These are phyloP conservation scores for Drosophila virilis DNA, from an alignment of 1,140 invertebrate species.

Conservation along the genomic window DNA sequence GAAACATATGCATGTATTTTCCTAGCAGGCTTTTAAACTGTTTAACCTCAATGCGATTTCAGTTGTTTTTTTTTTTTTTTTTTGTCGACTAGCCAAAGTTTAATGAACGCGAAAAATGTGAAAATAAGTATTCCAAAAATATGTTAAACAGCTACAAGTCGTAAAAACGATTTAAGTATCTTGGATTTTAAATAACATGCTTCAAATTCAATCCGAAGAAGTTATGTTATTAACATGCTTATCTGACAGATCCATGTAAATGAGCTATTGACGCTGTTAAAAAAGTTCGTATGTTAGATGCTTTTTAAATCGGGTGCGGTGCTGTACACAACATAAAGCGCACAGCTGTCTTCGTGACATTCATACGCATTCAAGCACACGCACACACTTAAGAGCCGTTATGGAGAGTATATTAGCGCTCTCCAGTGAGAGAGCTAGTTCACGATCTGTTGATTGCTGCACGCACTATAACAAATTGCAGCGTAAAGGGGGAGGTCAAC, in stretches of 20 bases:
- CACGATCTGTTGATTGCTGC: constrained; percentile 12
- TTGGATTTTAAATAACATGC: constrained; percentile 1
- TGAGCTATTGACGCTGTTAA: constrained; percentile 4
- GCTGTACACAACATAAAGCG: constrained; percentile 29
- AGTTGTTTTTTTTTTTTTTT: constrained; percentile 1
- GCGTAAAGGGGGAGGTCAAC: not conserved
- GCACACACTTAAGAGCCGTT: constrained; percentile 9
- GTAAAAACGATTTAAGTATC: not conserved
- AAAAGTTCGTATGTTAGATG: not conserved
- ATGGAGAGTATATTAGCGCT: not conserved
- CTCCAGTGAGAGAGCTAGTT: constrained; percentile 7
- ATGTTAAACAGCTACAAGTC: constrained; percentile 18
- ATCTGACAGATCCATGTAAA: constrained; percentile 3
- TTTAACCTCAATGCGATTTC: constrained; percentile 18
- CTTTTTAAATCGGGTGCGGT: constrained; percentile 11
- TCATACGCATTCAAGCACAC: not conserved
- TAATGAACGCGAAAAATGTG: constrained; percentile 19
- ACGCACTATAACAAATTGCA: constrained; percentile 27
- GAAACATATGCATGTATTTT: not conserved
- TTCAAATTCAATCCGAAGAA: not conserved
- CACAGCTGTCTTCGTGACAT: constrained; percentile 13
- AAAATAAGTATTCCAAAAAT: not conserved
- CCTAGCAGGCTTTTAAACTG: constrained; percentile 14
- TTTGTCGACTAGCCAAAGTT: constrained; percentile 13
- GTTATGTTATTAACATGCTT: not conserved